Evolutionary conservation across 1,140 invertebrate genomes (phyloP).

Genomic region (Brachystomella parvula): DNA sequence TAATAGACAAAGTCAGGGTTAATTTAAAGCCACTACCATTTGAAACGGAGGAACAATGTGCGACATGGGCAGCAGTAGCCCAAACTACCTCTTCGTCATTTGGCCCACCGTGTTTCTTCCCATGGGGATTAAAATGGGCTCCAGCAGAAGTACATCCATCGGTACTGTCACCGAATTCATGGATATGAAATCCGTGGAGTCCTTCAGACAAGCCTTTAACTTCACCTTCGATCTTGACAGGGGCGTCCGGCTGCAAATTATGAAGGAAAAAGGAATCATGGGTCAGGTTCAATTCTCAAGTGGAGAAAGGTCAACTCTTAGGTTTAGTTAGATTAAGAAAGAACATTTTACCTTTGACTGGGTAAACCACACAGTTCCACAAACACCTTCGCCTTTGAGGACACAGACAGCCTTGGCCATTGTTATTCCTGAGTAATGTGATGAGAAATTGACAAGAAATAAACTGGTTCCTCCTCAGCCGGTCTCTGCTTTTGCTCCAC

Average conservation of each 20-base stretch:
- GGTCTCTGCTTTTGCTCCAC: no score
- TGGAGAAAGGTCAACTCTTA: constrained; percentile 16
- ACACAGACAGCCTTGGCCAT: constrained; percentile 72
- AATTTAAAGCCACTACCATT: no score
- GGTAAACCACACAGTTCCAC: constrained; percentile 67
- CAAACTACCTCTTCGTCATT: constrained; percentile 46
- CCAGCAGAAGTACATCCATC: constrained; percentile 89
- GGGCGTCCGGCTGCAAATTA: constrained; percentile 40
- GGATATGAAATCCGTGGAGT: constrained; percentile 89
- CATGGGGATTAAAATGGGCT: constrained; percentile 85
- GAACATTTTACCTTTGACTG: constrained; percentile 53
- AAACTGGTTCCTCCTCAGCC: no score
- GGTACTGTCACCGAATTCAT: constrained; percentile 93
- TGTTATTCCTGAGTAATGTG: no score
- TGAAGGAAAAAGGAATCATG: not conserved
- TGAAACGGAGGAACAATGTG: no score
- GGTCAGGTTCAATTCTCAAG: constrained; percentile 1
- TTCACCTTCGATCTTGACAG: constrained; percentile 62
- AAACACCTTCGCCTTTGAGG: constrained; percentile 66
- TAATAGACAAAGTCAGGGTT: not conserved
- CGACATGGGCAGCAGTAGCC: no score
- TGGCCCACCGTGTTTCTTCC: constrained; percentile 78
- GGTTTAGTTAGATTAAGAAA: constrained; percentile 13
- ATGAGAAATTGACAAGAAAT: no score
- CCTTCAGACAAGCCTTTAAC: constrained; percentile 60